Evolutionary conservation across 2,888 invertebrate species (phyloP), one percentile per base, ranked within the genome.

Genomic region (Nowickia ferox): DNA sequence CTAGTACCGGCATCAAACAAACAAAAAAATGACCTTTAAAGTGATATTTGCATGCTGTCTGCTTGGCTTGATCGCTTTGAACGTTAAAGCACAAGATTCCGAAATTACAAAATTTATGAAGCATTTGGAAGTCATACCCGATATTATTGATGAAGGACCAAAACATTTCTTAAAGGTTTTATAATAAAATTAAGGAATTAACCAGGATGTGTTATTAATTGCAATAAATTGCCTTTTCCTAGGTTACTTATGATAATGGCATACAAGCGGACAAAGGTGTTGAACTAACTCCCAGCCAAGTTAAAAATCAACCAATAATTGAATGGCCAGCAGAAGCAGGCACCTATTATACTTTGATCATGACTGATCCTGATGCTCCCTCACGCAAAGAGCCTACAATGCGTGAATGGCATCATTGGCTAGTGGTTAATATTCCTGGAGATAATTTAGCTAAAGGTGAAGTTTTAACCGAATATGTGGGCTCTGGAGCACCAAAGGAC

Each of bases 331-430:
- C 90, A 0, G 90, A 91, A 4, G 77, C 88, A 5, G 87, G 88
- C 51, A 86, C 89, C 0, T 89, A 90, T n/a, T 93, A 93, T 61
- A 91, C 93, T 0, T 79, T 93, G 0, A 83, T 92, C 40, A 88
- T 93, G 79, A 92, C 92, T 94, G 98, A 98, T 94, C 98, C 98
- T 0, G 98, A 98, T 93, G 98, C 98, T 11, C 98, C 98, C 0
- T 96, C 96, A 88, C 95, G 98, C 77, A 92, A 94, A 55, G 95
- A 96, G 11, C 98, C 97, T 0, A 96, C 94, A 87, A 95, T 94
- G 91, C 95, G 98, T 46, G 98, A 98, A 92, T 98, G 96, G 96
- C 96, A 96, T 90, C 98, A 98, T 92, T 98, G 98, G 98, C 93
- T 98, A n/a, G 96, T 98, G 1, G 96, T 95, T 40, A 98, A 98